phyloP scores from a whole-genome alignment of 2,797 vertebrate genomes.

The Hypotaenidia okinawae region DNA sequence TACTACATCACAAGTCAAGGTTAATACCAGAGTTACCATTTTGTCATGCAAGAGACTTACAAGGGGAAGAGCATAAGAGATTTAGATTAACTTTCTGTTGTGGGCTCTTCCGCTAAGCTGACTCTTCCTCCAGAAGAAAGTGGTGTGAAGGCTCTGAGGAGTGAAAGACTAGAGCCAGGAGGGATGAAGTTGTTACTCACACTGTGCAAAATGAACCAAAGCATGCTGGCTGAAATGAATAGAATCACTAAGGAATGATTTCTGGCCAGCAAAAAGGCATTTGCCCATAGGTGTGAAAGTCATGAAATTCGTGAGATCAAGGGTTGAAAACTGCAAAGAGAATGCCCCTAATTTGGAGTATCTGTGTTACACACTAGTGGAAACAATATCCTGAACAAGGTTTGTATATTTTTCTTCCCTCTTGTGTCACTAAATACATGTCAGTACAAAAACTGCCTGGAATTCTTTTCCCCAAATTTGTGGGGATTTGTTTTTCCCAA shows the following conservation, averaged over 20 bases:
- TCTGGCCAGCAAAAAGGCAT: neutral
- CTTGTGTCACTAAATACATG: neutral
- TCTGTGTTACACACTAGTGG: neutral
- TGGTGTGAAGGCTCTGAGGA: neutral
- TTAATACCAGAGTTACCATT: neutral
- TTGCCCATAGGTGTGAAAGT: neutral
- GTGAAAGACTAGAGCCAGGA: neutral
- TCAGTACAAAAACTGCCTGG: neutral
- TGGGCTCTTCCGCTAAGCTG: neutral
- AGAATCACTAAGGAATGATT: neutral
- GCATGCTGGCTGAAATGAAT: neutral
- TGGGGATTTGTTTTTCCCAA: slow-evolving; percentile 11
- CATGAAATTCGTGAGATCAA: neutral
- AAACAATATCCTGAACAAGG: neutral
- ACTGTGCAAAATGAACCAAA: neutral
- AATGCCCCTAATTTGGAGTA: neutral
- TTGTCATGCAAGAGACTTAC: neutral
- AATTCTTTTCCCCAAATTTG: slow-evolving; percentile 7
- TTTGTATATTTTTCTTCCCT: neutral
- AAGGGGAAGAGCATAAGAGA: neutral
- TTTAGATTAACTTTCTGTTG: neutral
- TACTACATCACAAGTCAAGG: neutral
- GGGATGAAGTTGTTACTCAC: neutral
- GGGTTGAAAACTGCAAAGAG: neutral
- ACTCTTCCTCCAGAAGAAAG: neutral